Evolutionary conservation across 2,888 invertebrate species (phyloP).

Genomic region (Clanis bilineata): DNA sequence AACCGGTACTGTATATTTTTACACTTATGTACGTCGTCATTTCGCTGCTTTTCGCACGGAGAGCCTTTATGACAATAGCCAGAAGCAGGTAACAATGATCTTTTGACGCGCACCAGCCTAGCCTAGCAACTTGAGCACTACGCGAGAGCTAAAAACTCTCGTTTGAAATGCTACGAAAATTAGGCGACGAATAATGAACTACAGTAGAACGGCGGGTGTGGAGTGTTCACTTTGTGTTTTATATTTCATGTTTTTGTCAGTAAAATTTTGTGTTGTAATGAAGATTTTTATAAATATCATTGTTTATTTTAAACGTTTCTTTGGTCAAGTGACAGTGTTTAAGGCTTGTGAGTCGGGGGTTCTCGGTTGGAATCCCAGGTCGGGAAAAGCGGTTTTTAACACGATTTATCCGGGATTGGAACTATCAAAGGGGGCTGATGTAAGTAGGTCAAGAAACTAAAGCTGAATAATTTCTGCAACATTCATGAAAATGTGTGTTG

Average conservation of each 20-base stretch:
- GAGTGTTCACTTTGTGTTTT: constrained; percentile 19
- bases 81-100: constrained; percentile 63
- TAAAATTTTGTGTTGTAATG: background rate
- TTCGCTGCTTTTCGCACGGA: constrained; percentile 40
- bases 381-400: no score
- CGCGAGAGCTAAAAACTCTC: constrained; percentile 47
- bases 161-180: constrained; percentile 56
- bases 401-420: no score
- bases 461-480: no score
- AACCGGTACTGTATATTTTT: constrained; percentile 38
- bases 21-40: constrained; percentile 40
- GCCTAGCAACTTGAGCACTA: constrained; percentile 46
- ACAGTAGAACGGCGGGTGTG: constrained; percentile 23
- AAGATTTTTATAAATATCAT: background rate
- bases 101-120: constrained; percentile 60
- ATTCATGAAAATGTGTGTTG: no score
- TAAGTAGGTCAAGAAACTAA: no score
- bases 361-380: no score
- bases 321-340: no score
- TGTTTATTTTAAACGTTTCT: background rate
- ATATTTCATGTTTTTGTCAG: background rate
- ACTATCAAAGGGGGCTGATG: no score
- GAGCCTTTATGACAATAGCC: constrained; percentile 54
- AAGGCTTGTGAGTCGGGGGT: no score
- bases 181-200: constrained; percentile 38